Base-by-base conservation (phyloP, 2,888 invertebrate genomes). In the Lordiphosa andalusiaca region DNA sequence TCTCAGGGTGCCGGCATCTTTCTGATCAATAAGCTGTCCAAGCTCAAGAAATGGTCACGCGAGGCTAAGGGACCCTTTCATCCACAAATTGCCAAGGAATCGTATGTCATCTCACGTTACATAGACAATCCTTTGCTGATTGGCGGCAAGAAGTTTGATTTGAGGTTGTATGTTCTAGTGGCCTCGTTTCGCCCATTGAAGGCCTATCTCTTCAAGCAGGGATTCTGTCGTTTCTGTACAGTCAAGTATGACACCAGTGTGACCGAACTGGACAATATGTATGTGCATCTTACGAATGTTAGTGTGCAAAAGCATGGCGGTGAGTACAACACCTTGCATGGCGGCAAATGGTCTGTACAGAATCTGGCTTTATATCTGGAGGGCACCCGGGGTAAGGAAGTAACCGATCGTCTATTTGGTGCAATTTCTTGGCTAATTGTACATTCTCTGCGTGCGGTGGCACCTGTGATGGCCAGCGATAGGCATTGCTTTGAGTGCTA, bases 251-350 rank as follows among this genome's bases (percentile, higher is more conserved):
- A 96, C 86, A 95, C 95, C 2, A 96, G 94, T 88, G 94, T 95
- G 30, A 95, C 94, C 42, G 96, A 96, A 88, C 90, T 95, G 76
- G 96, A 97, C 89, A 97, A 95, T 86, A 96, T 96, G 95, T 98
- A 96, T 86, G 95, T 98, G 37, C 98, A 98, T 91, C 91, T 98
- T 52, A 98, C 98, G 13, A 98, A 98, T 88, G 98, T 98, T 2
- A 97, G 98, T 52, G 96, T 98, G 9, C 98, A 98, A 90, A 98
- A 98, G 89, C 97, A 97, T 87, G 98, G 98, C 66, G 96, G 95
- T 13, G 98, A 98, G 86, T 98, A 98, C 88, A 98, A 98, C 88
- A 95, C 93, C 66, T 92, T 97, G 51, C 98, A 98, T 84, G 98
- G 98, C 3, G 98, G 98, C 0, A 98, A 98, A 90, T 93, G 97